A percentile compares a stretch with the other conserved stretches of the same genome.
Evolutionary conservation across 2,797 vertebrate genomes (phyloP).

Genomic region (Tinamus major): DNA sequence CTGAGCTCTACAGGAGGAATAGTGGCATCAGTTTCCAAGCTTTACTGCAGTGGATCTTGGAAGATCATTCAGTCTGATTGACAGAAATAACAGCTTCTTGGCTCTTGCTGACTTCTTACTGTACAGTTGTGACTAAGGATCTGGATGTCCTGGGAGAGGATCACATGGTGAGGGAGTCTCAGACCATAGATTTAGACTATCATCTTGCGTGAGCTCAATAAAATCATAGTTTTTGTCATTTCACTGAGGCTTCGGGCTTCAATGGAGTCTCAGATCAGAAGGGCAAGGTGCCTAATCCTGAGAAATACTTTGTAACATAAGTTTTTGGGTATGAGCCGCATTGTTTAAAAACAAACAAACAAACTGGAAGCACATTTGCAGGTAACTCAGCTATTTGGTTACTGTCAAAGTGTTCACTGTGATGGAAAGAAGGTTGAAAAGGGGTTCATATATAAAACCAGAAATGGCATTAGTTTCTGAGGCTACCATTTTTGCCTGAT

Average conservation of each 20-base stretch:
- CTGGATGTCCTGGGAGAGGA: not conserved
- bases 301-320: not conserved
- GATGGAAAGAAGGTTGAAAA: not conserved
- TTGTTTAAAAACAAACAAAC: not conserved
- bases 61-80: not conserved
- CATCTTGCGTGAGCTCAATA: rapidly evolving
- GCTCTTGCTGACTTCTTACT: not conserved
- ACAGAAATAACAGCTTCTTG: not conserved
- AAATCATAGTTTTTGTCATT: not conserved
- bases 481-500: not conserved
- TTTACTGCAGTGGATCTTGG: not conserved
- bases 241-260: not conserved
- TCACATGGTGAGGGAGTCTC: not conserved
- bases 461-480: not conserved
- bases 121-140: not conserved
- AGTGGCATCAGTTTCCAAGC: not conserved
- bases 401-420: not conserved
- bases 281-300: not conserved
- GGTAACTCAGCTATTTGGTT: not conserved
- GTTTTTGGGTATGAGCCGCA: not conserved
- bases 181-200: not conserved
- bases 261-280: not conserved
- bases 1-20: not conserved
- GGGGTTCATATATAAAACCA: not conserved
- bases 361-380: not conserved